Conservation (phyloP, 2,113 vertebrate genomes). For the Mirza zaza region DNA sequence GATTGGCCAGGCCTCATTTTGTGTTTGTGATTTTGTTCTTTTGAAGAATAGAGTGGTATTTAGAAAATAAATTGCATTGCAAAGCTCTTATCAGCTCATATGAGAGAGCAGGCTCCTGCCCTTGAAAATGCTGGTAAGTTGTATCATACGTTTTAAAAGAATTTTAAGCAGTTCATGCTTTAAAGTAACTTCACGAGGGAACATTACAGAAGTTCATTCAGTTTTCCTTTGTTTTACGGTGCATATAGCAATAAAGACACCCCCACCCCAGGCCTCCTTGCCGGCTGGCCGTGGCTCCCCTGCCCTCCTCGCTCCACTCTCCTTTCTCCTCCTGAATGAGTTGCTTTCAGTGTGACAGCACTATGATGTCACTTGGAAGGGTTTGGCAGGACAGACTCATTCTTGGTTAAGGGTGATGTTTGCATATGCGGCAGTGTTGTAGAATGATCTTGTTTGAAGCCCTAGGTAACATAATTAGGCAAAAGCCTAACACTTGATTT, state of each 20-base stretch:
- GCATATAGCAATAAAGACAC: conserved; percentile 83
- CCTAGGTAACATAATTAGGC: background rate
- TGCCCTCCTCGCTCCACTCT: background rate
- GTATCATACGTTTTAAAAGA: conserved; percentile 75
- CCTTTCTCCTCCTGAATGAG: background rate
- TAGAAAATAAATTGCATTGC: conserved; percentile 69
- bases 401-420: background rate
- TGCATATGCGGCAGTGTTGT: background rate
- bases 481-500: background rate
- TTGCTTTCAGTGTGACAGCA: background rate
- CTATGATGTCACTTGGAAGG: background rate
- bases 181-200: conserved; percentile 72
- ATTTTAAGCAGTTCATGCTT: conserved; percentile 77
- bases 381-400: background rate
- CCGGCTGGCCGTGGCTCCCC: background rate
- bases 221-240: conserved; percentile 72
- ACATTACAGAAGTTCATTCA: conserved; percentile 65
- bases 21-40: conserved; percentile 69
- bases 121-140: conserved; percentile 84
- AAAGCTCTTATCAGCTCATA: conserved; percentile 77
- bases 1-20: conserved; percentile 83
- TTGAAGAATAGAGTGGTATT: conserved; percentile 69
- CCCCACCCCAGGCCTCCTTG: background rate
- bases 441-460: background rate
- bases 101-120: conserved; percentile 85